Conservation (phyloP, 2,113 vertebrate genomes). For the Climacteris rufus region DNA sequence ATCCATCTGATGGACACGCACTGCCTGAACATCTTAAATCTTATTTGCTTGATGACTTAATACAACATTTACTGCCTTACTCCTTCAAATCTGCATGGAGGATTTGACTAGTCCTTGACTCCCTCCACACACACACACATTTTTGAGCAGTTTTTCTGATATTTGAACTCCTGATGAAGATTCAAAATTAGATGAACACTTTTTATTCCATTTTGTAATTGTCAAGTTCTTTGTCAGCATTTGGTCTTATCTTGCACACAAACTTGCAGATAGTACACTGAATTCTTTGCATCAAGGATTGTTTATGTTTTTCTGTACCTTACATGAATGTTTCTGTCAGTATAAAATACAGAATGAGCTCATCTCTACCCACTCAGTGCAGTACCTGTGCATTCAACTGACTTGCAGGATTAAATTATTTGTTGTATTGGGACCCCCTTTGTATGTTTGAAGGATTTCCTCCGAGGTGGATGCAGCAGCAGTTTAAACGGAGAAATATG, state of each 20-base stretch:
- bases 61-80: not conserved
- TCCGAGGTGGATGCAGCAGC: not conserved
- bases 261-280: not conserved
- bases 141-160: not conserved
- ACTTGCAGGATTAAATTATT: not conserved
- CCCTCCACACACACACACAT: accelerated
- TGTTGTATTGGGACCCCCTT: not conserved
- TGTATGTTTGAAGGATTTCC: not conserved
- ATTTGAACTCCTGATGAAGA: not conserved
- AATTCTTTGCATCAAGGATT: not conserved
- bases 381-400: not conserved
- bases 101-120: not conserved
- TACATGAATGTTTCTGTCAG: not conserved
- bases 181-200: not conserved
- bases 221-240: not conserved
- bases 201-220: not conserved
- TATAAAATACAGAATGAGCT: not conserved
- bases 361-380: not conserved
- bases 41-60: not conserved
- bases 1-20: not conserved
- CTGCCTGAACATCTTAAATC: not conserved
- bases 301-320: not conserved
- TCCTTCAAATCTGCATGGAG: not conserved
- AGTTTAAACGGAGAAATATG: not conserved
- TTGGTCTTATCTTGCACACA: not conserved